phyloP scores from a whole-genome alignment of 2,797 vertebrate species.

The Thamnophis elegans region DNA sequence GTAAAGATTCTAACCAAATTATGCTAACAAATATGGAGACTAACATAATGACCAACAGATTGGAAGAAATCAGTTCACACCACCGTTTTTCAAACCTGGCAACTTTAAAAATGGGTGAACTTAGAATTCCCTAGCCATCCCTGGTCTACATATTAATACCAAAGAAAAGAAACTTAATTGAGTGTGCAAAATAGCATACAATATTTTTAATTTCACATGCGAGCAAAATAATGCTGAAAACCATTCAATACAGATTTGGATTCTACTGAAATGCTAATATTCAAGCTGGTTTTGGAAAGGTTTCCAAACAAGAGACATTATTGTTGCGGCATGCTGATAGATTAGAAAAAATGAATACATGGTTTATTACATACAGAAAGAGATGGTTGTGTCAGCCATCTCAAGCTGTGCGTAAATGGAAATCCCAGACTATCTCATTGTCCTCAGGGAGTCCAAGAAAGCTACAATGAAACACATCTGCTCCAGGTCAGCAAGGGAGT shows the following conservation, averaged over 20 bases:
- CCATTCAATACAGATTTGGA: neutral
- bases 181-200: neutral
- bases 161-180: neutral
- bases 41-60: neutral
- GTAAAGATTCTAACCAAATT: neutral
- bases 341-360: neutral
- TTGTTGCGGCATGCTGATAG: neutral
- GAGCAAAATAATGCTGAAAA: neutral
- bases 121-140: neutral
- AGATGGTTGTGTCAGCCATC: neutral
- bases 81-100: neutral
- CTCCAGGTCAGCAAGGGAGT: neutral
- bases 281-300: neutral
- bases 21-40: neutral
- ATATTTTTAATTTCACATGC: neutral
- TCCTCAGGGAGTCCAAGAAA: neutral
- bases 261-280: neutral
- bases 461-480: neutral
- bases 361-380: neutral
- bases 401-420: neutral
- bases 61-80: neutral
- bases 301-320: neutral
- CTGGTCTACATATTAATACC: neutral
- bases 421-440: neutral
- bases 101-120: neutral